phyloP scores from a whole-genome alignment of 2,888 invertebrate species.

The Hemaris fuciformis region DNA sequence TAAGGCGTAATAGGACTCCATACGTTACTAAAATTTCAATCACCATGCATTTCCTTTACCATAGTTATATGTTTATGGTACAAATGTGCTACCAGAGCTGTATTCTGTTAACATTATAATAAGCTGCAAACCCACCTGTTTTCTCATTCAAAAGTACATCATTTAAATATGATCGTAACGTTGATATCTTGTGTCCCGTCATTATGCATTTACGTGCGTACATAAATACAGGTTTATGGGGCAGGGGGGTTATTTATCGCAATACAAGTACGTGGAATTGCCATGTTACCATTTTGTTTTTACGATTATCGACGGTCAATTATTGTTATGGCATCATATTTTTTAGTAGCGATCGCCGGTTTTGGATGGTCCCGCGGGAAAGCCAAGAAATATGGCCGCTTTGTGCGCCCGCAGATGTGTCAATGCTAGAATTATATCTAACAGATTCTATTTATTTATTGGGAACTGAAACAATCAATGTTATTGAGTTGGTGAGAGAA shows the following conservation, averaged over 20 bases:
- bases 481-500: no score
- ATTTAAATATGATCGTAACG: neutral
- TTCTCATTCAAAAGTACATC: neutral
- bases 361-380: neutral
- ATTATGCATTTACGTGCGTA: conserved; percentile 3
- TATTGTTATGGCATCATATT: conserved; percentile 5
- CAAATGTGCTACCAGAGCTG: no score
- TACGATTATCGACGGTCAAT: conserved; percentile 12
- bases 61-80: no score
- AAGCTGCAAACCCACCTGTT: neutral
- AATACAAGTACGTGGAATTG: conserved; percentile 5
- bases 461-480: neutral
- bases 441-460: neutral
- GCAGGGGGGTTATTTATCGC: conserved; percentile 5
- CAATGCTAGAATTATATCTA: neutral
- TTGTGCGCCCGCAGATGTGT: neutral
- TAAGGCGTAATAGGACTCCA: no score
- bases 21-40: no score
- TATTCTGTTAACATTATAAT: no score
- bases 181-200: neutral
- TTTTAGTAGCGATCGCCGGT: neutral
- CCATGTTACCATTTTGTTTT: conserved; percentile 11
- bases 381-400: neutral
- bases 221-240: conserved; percentile 14
- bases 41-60: no score